Base-by-base conservation (phyloP, 2,797 vertebrate species). In the Tenualosa ilisha region DNA sequence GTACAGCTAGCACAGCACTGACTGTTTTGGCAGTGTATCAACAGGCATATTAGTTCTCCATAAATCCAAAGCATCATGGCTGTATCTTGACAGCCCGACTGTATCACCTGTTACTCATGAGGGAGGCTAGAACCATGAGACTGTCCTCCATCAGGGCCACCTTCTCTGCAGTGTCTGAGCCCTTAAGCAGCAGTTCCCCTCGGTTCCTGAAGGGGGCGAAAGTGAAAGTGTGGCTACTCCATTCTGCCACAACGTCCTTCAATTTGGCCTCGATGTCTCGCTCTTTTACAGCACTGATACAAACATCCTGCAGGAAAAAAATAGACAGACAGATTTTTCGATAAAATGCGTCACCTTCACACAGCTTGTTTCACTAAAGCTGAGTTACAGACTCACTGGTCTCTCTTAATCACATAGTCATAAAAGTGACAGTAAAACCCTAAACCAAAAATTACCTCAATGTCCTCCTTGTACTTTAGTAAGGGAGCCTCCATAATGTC, bases 181-280 rank as follows among this genome's bases (percentile, higher is more conserved):
- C 97, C 89, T 92, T 96, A 24, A 97, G 92, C 84, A 97, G 94
- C 56, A 97, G 94, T 63, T 97, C 96, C 82, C 97, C 97, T 84
- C 96, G 91, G 63, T 90, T 92, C 93, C 96, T 97, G 92, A 97
- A 97, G 0, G 94, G 84, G 53, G 92, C 86, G 51, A 97, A 97
- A 84, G 87, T 92, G 87, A 97, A 95, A 20, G 86, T 37, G 24
- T 96, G 95, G 81, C 88, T 81, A 86, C 87, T 95, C 97, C 97
- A 97, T 91, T 97, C 96, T 9, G 84, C 92, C 81, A 95, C 91
- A 0, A 97, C 91, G 0, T 95, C 94, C 87, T 94, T 95, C 86
- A 97, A 87, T 90, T 97, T 97, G 89, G 92, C 95, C 89, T 97
- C 97, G 50, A 97, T 97, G 89, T 97, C 97, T 5, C 94, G 93